phyloP scores from a whole-genome alignment of 2,888 invertebrate species.

The Malachius bipustulatus region DNA sequence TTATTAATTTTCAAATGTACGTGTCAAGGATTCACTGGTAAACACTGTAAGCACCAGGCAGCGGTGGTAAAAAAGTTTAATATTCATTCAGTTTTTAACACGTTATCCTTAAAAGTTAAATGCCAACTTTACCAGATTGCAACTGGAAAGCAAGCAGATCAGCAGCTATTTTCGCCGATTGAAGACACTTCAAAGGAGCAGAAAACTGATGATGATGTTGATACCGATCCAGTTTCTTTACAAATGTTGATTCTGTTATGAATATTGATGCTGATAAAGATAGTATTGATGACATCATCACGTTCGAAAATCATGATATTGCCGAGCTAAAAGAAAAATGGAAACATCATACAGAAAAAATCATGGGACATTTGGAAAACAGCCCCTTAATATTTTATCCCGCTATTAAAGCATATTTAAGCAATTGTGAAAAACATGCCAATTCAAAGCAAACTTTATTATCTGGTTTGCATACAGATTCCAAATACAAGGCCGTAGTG shows the following conservation, averaged over 20 bases:
- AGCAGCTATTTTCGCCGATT: slow-evolving; percentile 6
- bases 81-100: slow-evolving; percentile 6
- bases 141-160: slow-evolving; percentile 2
- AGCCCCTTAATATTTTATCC: slow-evolving; percentile 6
- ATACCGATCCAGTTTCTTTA: slow-evolving; percentile 1
- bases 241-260: neutral
- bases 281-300: neutral
- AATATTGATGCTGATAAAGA: slow-evolving; percentile 3
- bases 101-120: slow-evolving; percentile 5
- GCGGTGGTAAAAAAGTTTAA: slow-evolving; percentile 7
- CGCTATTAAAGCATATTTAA: slow-evolving; percentile 8
- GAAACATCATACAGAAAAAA: slow-evolving; percentile 4
- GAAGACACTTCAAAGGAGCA: slow-evolving; percentile 6
- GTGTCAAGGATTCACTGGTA: slow-evolving; percentile 9
- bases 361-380: slow-evolving; percentile 8
- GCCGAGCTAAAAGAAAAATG: slow-evolving; percentile 5
- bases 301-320: slow-evolving; percentile 1
- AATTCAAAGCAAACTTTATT: slow-evolving; percentile 5
- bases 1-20: slow-evolving; percentile 9
- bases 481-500: slow-evolving; percentile 7
- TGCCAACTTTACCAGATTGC: slow-evolving; percentile 6
- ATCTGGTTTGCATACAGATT: slow-evolving; percentile 10
- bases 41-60: slow-evolving; percentile 9
- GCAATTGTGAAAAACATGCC: slow-evolving; percentile 9
- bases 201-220: slow-evolving; percentile 4